Percentiles rank a stretch among this genome's conserved stretches.
Conservation (phyloP, 2,797 vertebrate genomes). For the Peromyscus attwateri region DNA sequence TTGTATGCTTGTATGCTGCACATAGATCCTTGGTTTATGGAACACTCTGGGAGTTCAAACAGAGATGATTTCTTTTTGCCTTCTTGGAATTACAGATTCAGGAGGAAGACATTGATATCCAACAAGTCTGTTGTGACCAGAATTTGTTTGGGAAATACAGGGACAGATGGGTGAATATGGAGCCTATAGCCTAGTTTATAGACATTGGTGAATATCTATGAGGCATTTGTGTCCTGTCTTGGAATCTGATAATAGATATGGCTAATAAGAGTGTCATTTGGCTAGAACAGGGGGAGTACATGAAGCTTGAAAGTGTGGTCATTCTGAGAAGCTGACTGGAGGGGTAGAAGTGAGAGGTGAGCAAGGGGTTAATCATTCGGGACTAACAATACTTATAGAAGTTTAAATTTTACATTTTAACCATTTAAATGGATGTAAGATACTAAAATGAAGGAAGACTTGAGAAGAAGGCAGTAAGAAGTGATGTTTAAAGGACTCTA, state of each 20-base stretch:
- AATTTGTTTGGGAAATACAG: neutral
- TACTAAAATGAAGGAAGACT: constrained; percentile 23
- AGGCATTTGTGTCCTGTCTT: neutral
- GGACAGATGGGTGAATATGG: neutral
- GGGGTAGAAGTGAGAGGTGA: neutral
- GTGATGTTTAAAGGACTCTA: neutral
- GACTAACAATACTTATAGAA: neutral
- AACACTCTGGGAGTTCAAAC: neutral
- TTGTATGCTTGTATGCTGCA: neutral
- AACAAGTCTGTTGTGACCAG: neutral
- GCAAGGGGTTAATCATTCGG: neutral
- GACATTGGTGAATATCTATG: neutral
- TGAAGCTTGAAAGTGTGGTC: neutral
- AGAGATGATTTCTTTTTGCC: neutral
- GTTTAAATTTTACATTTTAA: neutral
- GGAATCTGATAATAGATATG: constrained; percentile 1
- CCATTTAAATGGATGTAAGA: constrained; percentile 4
- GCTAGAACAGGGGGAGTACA: neutral
- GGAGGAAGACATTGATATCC: neutral
- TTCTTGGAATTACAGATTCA: neutral
- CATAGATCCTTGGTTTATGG: constrained; percentile 1
- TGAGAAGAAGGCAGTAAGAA: neutral
- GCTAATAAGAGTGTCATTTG: neutral
- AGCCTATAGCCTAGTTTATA: neutral
- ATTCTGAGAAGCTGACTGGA: neutral